Conservation (phyloP, 2,797 vertebrate species). For the Schizothorax lantsangensis region DNA sequence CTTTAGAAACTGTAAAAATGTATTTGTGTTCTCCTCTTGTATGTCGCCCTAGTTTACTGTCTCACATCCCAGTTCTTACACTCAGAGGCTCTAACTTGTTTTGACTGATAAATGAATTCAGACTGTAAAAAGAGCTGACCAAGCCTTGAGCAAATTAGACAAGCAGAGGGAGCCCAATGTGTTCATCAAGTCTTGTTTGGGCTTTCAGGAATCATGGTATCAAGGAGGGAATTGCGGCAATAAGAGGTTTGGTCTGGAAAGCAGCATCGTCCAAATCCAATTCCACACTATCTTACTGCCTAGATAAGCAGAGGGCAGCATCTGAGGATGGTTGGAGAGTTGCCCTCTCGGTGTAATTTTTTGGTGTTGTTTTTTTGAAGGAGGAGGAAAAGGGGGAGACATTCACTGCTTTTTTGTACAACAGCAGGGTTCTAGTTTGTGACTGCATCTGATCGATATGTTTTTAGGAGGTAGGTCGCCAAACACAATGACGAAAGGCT, state of each 20-base stretch:
- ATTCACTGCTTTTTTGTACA: conserved; percentile 31
- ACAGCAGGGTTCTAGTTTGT: conserved; percentile 62
- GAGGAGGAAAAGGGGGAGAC: neutral
- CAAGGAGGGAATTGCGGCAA: conserved; percentile 55
- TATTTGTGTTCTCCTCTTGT: conserved; percentile 29
- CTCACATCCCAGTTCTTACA: conserved; percentile 26
- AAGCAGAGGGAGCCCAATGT: conserved; percentile 23
- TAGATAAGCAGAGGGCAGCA: conserved; percentile 31
- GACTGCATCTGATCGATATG: conserved; percentile 72
- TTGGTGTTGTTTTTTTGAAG: conserved; percentile 21
- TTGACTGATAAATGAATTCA: conserved; percentile 50
- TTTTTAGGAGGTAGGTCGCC: conserved; percentile 61
- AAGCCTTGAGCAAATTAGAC: conserved; percentile 43
- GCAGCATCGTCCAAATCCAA: conserved; percentile 48
- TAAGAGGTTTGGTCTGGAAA: conserved; percentile 5
- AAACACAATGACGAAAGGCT: conserved; percentile 55
- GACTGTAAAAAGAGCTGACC: conserved; percentile 49
- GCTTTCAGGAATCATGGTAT: conserved; percentile 56
- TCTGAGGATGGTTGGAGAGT: conserved; percentile 24
- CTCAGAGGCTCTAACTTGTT: conserved; percentile 30
- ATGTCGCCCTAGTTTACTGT: conserved; percentile 17
- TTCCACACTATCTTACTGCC: conserved; percentile 34
- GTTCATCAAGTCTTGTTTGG: conserved; percentile 41
- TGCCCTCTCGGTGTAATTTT: conserved; percentile 5
- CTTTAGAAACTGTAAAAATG: neutral